phyloP scores from a whole-genome alignment of 2,888 invertebrate genomes.

The Mechanitis messenoides region DNA sequence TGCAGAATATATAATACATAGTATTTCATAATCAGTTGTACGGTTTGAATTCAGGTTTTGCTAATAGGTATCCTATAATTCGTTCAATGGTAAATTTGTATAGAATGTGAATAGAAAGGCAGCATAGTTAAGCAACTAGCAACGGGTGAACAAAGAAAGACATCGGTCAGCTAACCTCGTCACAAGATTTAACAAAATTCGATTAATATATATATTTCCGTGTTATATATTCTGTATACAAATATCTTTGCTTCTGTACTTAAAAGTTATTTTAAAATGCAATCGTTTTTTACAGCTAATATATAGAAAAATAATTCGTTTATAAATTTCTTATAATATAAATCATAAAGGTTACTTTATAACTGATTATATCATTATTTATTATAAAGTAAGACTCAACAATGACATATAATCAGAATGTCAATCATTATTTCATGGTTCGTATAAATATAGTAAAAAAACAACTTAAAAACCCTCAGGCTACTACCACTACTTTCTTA shows the following conservation, averaged over 20 bases:
- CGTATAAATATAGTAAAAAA: too few relatives aligned
- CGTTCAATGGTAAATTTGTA: conserved; percentile 25
- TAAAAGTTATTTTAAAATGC: background rate
- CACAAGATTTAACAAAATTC: background rate
- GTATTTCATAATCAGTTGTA: conserved; percentile 23
- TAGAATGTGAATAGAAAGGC: conserved; percentile 39
- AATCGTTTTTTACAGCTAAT: too few relatives aligned
- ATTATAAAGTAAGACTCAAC: too few relatives aligned
- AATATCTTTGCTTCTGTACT: background rate
- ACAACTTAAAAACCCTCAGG: too few relatives aligned
- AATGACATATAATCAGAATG: too few relatives aligned
- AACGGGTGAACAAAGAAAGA: conserved; percentile 35
- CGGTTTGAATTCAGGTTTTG: conserved; percentile 28
- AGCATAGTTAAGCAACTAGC: conserved; percentile 35
- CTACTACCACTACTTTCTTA: too few relatives aligned
- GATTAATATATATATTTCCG: conserved; percentile 21
- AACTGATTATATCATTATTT: too few relatives aligned
- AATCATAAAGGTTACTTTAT: too few relatives aligned
- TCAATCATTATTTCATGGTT: too few relatives aligned
- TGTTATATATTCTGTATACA: background rate
- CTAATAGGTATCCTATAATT: conserved; percentile 28
- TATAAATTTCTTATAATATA: too few relatives aligned
- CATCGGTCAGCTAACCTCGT: conserved; percentile 22
- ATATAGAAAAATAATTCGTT: too few relatives aligned
- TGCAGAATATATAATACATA: conserved; percentile 9